Conservation (phyloP, 2,888 invertebrate genomes). For the Timema cristinae region DNA sequence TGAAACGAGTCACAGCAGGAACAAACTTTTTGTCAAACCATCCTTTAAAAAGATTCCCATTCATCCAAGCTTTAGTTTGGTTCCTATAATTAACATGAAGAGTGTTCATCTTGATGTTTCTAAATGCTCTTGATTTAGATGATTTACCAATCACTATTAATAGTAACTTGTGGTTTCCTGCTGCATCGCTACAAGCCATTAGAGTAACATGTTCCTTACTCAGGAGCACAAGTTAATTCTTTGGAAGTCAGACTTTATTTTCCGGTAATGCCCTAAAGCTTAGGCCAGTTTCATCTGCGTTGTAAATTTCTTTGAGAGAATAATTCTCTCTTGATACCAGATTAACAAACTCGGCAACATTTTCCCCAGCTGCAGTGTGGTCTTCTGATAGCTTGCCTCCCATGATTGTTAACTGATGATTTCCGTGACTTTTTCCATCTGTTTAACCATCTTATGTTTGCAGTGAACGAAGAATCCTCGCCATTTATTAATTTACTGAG, state of each 20-base stretch:
- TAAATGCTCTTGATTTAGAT: conserved; percentile 32
- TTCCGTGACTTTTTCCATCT: not conserved
- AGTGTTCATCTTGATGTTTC: conserved; percentile 26
- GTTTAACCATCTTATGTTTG: not conserved
- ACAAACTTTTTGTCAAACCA: conserved; percentile 5
- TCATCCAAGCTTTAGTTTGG: not conserved
- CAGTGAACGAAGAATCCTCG: not conserved
- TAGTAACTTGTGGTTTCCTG: conserved; percentile 36
- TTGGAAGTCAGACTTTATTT: conserved; percentile 29
- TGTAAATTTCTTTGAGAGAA: conserved; percentile 30
- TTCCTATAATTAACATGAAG: not conserved
- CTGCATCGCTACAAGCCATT: conserved; percentile 36
- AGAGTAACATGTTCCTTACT: conserved; percentile 35
- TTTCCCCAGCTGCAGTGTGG: not conserved
- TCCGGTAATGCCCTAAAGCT: conserved; percentile 33
- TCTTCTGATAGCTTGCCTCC: not conserved
- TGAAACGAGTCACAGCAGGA: conserved; percentile 6
- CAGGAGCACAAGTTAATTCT: conserved; percentile 14
- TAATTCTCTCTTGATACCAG: not conserved
- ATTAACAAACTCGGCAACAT: not conserved
- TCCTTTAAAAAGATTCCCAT: conserved; percentile 6
- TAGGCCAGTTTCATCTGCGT: conserved; percentile 35
- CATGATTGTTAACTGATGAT: not conserved
- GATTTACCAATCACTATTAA: conserved; percentile 36
- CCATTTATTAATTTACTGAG: not conserved